phyloP scores from a whole-genome alignment of 2,113 vertebrate genomes.

The Carollia perspicillata region DNA sequence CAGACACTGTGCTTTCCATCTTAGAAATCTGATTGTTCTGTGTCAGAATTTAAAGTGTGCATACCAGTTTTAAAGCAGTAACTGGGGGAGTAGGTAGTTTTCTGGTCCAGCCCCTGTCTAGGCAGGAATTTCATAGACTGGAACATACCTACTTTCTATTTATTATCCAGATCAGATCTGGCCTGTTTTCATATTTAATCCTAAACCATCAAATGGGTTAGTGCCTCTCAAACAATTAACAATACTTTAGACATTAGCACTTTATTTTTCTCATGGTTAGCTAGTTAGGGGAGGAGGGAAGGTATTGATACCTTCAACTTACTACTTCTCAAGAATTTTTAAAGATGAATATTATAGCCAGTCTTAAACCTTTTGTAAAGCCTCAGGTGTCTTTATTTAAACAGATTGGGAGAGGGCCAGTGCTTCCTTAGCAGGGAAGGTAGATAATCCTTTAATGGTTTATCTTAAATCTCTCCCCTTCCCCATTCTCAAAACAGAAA shows the following conservation, averaged over 20 bases:
- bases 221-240: conserved; percentile 68
- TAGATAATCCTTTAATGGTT: conserved; percentile 15
- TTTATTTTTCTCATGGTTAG: conserved; percentile 71
- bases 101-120: conserved; percentile 53
- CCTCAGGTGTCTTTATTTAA: conserved; percentile 68
- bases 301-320: conserved; percentile 56
- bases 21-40: conserved; percentile 63
- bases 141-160: conserved; percentile 65
- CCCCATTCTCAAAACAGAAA: conserved; percentile 39
- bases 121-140: conserved; percentile 67
- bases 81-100: conserved; percentile 68
- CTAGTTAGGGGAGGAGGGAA: conserved; percentile 51
- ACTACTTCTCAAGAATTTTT: conserved; percentile 62
- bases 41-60: conserved; percentile 47
- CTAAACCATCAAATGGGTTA: conserved; percentile 76
- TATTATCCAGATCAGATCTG: conserved; percentile 73
- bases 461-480: not conserved
- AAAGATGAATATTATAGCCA: conserved; percentile 36
- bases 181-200: conserved; percentile 75
- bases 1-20: conserved; percentile 72
- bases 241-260: conserved; percentile 69
- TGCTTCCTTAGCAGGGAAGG: conserved; percentile 53
- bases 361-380: conserved; percentile 55
- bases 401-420: conserved; percentile 28
- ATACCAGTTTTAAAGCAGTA: conserved; percentile 79